Percentiles rank a stretch among this genome's conserved stretches.
Conservation (phyloP, 1,140 invertebrate genomes). For the Saccostrea glomerata region DNA sequence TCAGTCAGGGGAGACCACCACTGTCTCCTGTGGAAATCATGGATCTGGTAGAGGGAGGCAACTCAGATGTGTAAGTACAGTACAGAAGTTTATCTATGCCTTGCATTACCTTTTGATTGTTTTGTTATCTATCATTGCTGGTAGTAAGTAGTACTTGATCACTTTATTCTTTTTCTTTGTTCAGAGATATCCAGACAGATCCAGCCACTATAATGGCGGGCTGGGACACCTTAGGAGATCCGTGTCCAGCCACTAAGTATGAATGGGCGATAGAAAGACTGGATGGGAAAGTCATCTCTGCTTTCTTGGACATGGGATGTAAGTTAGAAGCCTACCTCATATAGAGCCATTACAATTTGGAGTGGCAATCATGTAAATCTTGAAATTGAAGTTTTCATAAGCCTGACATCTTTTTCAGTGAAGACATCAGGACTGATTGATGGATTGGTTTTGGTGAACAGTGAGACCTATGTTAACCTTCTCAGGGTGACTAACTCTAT, state of each 20-base stretch:
- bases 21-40: conserved; percentile 56
- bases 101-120: neutral
- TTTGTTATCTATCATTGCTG: neutral
- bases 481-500: conserved; percentile 63
- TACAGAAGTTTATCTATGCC: neutral
- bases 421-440: conserved; percentile 62
- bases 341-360: too few species aligned
- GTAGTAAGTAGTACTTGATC: neutral
- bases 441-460: conserved; percentile 58
- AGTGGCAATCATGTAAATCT: too few species aligned
- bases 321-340: neutral
- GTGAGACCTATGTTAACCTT: conserved; percentile 64
- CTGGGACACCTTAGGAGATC: conserved; percentile 67
- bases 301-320: conserved; percentile 51
- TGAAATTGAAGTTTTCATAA: neutral
- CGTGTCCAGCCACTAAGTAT: conserved; percentile 64
- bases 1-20: conserved; percentile 65
- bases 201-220: conserved; percentile 54
- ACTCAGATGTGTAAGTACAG: conserved; percentile 66
- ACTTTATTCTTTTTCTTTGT: neutral
- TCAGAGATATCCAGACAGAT: conserved; percentile 64
- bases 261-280: conserved; percentile 64
- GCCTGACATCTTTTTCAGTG: conserved; percentile 50
- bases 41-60: conserved; percentile 50
- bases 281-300: conserved; percentile 43